phyloP scores from a whole-genome alignment of 2,797 vertebrate genomes.

The Chelidonichthys spinosus region DNA sequence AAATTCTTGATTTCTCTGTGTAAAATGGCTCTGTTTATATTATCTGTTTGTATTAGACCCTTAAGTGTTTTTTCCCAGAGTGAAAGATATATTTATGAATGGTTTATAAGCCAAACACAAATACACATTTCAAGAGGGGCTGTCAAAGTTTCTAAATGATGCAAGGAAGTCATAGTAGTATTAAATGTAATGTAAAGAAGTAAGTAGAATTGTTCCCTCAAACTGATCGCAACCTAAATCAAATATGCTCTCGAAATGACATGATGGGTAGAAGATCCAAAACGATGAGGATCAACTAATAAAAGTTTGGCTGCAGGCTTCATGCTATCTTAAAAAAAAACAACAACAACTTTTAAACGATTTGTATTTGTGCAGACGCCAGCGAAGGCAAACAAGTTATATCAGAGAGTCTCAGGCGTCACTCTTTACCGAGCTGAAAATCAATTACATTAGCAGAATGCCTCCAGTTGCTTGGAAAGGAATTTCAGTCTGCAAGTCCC shows the following conservation, averaged over 20 bases:
- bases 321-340: not conserved
- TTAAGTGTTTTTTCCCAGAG: not conserved
- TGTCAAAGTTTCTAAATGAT: not conserved
- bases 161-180: not conserved
- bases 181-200: not conserved
- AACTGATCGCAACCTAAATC: not conserved
- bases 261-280: not conserved
- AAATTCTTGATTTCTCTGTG: not conserved
- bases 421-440: constrained; percentile 58
- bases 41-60: constrained; percentile 14
- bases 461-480: constrained; percentile 39
- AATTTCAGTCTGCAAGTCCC: not conserved
- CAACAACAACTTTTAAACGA: not conserved
- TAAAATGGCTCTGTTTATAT: constrained; percentile 14
- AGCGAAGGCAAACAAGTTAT: constrained; percentile 15
- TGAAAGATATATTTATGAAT: not conserved
- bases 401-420: constrained; percentile 21
- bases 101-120: not conserved
- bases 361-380: not conserved
- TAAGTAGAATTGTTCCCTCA: not conserved
- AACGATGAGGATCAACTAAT: not conserved
- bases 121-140: not conserved
- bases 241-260: not conserved
- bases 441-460: constrained; percentile 72
- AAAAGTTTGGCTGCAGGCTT: not conserved